These are phyloP conservation scores for Odontocolon sp. DNA, from an alignment of 2,888 invertebrate genomes.

Conservation along the genomic window DNA sequence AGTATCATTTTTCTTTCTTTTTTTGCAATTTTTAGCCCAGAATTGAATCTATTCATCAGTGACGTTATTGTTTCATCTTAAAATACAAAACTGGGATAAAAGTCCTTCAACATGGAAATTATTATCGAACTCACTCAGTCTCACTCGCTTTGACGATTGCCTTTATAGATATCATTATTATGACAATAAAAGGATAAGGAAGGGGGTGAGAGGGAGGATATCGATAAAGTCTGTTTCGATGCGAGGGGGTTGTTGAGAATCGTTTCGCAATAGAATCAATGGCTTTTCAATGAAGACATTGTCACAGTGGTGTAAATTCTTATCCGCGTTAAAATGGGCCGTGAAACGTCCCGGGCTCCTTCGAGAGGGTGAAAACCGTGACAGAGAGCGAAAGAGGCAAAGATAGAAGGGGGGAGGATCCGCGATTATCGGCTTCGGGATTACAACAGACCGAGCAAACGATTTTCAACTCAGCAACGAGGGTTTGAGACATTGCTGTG, in stretches of 20 bases:
- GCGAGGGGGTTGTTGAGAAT: slow-evolving; percentile 8
- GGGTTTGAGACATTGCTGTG: slow-evolving; percentile 46
- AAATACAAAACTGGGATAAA: background rate
- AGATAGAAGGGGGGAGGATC: slow-evolving; percentile 61
- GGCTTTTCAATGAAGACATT: slow-evolving; percentile 79
- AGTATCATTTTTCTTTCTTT: background rate
- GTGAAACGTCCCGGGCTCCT: slow-evolving; percentile 46
- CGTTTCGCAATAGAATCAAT: slow-evolving; percentile 62
- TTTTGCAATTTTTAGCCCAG: slow-evolving; percentile 23
- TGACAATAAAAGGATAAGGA: slow-evolving; percentile 19
- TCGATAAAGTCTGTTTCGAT: slow-evolving; percentile 41
- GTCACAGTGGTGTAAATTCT: slow-evolving; percentile 74
- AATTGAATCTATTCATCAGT: slow-evolving; percentile 18
- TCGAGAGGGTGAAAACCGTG: slow-evolving; percentile 26
- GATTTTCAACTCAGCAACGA: slow-evolving; percentile 71
- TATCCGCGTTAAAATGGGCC: slow-evolving; percentile 71
- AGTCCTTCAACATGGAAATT: slow-evolving; percentile 50
- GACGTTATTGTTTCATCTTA: slow-evolving; percentile 1
- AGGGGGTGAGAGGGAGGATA: slow-evolving; percentile 34
- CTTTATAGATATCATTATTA: slow-evolving; percentile 29
- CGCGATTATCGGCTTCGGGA: slow-evolving; percentile 78
- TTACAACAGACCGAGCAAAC: slow-evolving; percentile 76
- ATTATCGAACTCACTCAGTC: slow-evolving; percentile 45
- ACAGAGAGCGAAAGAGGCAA: slow-evolving; percentile 56
- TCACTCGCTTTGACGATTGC: slow-evolving; percentile 51